phyloP scores from a whole-genome alignment of 2,888 invertebrate species.

The Trachelus tabidus region DNA sequence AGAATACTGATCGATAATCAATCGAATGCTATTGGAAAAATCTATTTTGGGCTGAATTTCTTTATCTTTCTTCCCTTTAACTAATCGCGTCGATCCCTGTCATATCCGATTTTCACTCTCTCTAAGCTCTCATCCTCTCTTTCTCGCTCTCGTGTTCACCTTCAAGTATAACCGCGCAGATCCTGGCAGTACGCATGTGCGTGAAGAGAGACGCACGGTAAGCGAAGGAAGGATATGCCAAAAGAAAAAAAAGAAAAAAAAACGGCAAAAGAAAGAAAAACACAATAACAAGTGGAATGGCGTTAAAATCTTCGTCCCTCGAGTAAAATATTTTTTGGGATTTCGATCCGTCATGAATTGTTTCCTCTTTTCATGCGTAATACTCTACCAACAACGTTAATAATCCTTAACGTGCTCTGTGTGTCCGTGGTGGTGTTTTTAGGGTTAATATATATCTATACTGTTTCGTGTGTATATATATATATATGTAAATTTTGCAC shows the following conservation, averaged over 20 bases:
- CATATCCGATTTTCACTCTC: neutral
- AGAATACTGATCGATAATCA: neutral
- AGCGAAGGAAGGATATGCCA: neutral
- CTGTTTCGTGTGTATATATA: constrained; percentile 24
- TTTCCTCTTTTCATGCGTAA: neutral
- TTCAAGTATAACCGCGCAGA: neutral
- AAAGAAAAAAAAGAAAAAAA: constrained; percentile 2
- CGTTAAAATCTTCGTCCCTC: constrained; percentile 35
- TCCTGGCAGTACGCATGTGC: neutral
- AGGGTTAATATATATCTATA: constrained; percentile 28
- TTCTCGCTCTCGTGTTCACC: neutral
- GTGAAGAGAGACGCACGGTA: neutral
- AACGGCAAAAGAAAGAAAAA: neutral
- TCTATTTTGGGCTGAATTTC: neutral
- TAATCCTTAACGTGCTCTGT: constrained; percentile 37
- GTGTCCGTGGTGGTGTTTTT: constrained; percentile 33
- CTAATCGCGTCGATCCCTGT: neutral
- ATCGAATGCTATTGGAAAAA: neutral
- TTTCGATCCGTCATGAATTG: neutral
- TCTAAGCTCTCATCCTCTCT: neutral
- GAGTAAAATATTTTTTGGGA: neutral
- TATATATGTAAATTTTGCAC: constrained; percentile 22
- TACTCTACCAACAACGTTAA: constrained; percentile 23
- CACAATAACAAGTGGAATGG: constrained; percentile 38
- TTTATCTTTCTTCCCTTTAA: neutral